Conservation (phyloP, 2,888 invertebrate species). For the Ceramica pisi region DNA sequence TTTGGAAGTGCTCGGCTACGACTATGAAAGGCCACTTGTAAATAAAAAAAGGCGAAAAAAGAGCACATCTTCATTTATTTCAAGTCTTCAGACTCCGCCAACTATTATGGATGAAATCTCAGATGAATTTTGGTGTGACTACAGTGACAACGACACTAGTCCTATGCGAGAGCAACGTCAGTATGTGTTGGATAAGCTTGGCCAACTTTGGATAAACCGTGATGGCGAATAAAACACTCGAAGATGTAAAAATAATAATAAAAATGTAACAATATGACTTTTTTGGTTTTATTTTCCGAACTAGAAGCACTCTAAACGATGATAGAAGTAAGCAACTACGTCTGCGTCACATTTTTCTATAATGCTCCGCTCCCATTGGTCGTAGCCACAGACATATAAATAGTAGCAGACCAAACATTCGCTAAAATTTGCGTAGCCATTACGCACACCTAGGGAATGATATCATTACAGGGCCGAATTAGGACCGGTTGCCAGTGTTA, state of each 20-base stretch:
- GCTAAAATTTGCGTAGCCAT: too few relatives aligned
- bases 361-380: too few relatives aligned
- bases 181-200: background rate
- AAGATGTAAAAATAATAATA: constrained; percentile 13
- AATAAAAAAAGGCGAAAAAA: background rate
- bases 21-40: constrained; percentile 50
- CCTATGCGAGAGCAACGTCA: background rate
- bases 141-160: background rate
- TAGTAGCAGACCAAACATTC: too few relatives aligned
- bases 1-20: constrained; percentile 72
- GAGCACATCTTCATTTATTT: background rate
- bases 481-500: too few relatives aligned
- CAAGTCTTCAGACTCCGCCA: constrained; percentile 45
- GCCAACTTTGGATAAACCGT: background rate
- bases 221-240: background rate
- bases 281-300: too few relatives aligned
- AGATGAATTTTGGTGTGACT: background rate
- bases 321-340: too few relatives aligned
- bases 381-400: too few relatives aligned
- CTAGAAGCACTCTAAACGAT: too few relatives aligned
- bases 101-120: constrained; percentile 20
- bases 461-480: too few relatives aligned
- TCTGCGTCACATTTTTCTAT: too few relatives aligned
- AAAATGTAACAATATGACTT: background rate
- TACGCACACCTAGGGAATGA: too few relatives aligned